Conservation (phyloP, 2,888 invertebrate species). For the Venusia cambrica region DNA sequence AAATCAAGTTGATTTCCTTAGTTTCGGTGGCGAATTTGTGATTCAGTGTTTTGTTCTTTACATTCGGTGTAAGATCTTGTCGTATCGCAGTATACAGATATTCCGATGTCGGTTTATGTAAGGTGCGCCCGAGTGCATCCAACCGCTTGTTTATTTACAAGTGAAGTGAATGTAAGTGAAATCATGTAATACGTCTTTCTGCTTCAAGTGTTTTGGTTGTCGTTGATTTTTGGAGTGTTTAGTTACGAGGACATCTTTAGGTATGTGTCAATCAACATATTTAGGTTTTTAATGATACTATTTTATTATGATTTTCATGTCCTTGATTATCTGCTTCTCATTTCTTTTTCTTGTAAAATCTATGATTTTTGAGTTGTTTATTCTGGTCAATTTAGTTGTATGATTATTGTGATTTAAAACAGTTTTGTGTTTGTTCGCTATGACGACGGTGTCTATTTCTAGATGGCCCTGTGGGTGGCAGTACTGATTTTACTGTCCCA, state of each 20-base stretch:
- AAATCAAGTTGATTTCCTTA: too few relatives aligned
- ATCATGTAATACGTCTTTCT: slow-evolving; percentile 38
- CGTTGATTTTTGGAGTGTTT: slow-evolving; percentile 57
- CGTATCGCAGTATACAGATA: slow-evolving; percentile 32
- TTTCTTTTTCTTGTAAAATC: slow-evolving; percentile 4
- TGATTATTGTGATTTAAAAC: slow-evolving; percentile 55
- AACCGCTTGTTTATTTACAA: slow-evolving; percentile 35
- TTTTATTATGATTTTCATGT: slow-evolving; percentile 23
- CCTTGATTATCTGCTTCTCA: slow-evolving; percentile 1
- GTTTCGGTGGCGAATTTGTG: neutral
- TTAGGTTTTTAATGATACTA: slow-evolving; percentile 24
- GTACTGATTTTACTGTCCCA: slow-evolving; percentile 52
- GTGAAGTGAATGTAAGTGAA: slow-evolving; percentile 32
- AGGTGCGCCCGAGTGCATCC: slow-evolving; percentile 49
- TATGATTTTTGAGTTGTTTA: slow-evolving; percentile 1
- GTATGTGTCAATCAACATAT: slow-evolving; percentile 48
- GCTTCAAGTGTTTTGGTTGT: slow-evolving; percentile 46
- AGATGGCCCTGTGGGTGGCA: slow-evolving; percentile 59
- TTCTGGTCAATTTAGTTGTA: slow-evolving; percentile 54
- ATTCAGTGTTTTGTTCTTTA: neutral
- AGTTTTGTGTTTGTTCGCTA: slow-evolving; percentile 58
- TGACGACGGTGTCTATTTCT: slow-evolving; percentile 60
- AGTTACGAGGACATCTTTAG: slow-evolving; percentile 40
- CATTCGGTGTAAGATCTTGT: slow-evolving; percentile 19
- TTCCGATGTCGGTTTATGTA: slow-evolving; percentile 52